Percentiles rank a stretch among this genome's conserved stretches.
Conservation (phyloP, 2,888 invertebrate genomes). For the Hirtodrosophila duncani region DNA sequence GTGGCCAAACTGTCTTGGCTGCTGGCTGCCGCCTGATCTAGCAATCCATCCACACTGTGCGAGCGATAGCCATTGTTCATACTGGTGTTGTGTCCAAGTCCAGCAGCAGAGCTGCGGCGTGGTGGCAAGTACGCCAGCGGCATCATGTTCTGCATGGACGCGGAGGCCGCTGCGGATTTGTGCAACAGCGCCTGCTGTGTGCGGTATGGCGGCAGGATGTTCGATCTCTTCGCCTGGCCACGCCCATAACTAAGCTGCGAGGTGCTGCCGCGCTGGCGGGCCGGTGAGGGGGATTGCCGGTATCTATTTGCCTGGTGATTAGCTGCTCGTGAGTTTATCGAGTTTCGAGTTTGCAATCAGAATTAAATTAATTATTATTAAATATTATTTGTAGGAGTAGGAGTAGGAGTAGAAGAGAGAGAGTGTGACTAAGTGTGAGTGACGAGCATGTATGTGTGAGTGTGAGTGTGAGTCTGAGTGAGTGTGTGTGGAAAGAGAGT, state of each 20-base stretch:
- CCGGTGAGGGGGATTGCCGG: constrained; percentile 84
- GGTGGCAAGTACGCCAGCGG: constrained; percentile 68
- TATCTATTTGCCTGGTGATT: constrained; percentile 81
- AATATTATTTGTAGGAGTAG: not conserved
- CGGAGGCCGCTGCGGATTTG: constrained; percentile 48
- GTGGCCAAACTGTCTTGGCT: constrained; percentile 44
- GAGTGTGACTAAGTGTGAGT: constrained; percentile 12
- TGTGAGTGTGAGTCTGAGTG: constrained; percentile 3
- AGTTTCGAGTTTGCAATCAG: constrained; percentile 74
- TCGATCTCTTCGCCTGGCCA: constrained; percentile 63
- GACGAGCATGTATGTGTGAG: not conserved
- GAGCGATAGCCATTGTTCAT: constrained; percentile 78
- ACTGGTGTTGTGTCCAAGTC: constrained; percentile 51
- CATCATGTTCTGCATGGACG: constrained; percentile 73
- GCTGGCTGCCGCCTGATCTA: constrained; percentile 77
- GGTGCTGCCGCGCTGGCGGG: constrained; percentile 80
- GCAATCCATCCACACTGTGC: constrained; percentile 83
- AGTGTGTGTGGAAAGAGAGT: no score
- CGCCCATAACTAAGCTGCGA: constrained; percentile 59
- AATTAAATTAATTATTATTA: constrained; percentile 74
- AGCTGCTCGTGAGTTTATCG: constrained; percentile 69
- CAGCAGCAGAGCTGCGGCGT: constrained; percentile 75
- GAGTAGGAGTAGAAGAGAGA: constrained; percentile 8
- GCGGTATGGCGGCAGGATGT: constrained; percentile 74
- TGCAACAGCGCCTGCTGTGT: constrained; percentile 67